phyloP scores from a whole-genome alignment of 37 sponge, comb jelly and placozoan genomes.

The Corticium candelabrum region DNA sequence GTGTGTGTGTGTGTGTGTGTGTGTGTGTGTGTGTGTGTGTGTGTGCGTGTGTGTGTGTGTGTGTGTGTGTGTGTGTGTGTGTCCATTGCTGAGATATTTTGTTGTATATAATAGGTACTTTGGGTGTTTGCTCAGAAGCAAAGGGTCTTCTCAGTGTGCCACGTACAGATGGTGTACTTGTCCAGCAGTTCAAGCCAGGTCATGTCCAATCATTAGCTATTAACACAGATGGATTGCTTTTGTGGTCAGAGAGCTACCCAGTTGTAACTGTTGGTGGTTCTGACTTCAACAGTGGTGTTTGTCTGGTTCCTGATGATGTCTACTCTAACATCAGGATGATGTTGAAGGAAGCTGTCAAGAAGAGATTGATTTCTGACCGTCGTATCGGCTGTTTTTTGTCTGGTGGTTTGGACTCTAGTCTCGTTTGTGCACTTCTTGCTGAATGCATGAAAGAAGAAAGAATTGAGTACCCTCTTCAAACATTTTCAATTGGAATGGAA shows the following conservation, averaged over 20 bases:
- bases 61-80: too few species aligned
- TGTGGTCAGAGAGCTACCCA: neutral
- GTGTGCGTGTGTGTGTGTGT: too few species aligned
- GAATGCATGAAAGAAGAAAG: constrained; percentile 18
- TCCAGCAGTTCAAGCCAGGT: constrained; percentile 38
- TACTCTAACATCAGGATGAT: constrained; percentile 5
- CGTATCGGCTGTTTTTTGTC: constrained; percentile 39
- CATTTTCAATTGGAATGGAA: constrained; percentile 67
- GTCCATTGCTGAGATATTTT: too few species aligned
- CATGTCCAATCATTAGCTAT: constrained; percentile 13
- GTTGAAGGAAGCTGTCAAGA: constrained; percentile 38
- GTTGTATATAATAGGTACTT: too few species aligned
- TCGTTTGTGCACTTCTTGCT: constrained; percentile 49
- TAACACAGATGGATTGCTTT: neutral
- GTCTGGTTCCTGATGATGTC: neutral
- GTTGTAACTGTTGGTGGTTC: constrained; percentile 8
- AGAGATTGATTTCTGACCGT: constrained; percentile 42
- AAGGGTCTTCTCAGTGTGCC: constrained; percentile 31
- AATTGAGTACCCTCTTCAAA: constrained; percentile 22
- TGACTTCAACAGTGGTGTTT: constrained; percentile 5
- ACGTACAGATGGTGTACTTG: constrained; percentile 1
- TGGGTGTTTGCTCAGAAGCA: constrained; percentile 33
- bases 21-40: too few species aligned
- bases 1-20: too few species aligned
- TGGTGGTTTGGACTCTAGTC: constrained; percentile 66